A percentile compares a stretch with the other conserved stretches of the same genome.
These are phyloP conservation scores for Tetragonula clypearis DNA, from an alignment of 1,140 invertebrate genomes.

Conservation along the genomic window DNA sequence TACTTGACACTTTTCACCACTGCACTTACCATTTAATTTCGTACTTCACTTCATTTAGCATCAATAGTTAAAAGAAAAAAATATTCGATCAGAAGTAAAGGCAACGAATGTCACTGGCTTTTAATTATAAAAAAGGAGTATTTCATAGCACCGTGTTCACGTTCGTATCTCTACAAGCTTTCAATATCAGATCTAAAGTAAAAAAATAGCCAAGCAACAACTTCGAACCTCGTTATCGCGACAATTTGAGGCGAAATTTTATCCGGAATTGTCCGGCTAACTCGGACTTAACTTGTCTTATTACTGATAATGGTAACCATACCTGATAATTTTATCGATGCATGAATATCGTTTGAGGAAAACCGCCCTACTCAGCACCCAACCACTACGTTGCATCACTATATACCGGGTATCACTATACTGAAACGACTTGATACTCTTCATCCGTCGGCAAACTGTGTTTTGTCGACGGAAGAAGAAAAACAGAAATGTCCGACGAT, in stretches of 20 bases:
- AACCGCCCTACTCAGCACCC: slow-evolving; percentile 56
- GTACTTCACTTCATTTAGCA: neutral
- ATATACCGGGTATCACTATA: slow-evolving; percentile 55
- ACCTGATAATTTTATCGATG: slow-evolving; percentile 65
- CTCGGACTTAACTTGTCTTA: neutral
- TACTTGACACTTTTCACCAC: neutral
- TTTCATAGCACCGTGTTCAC: neutral
- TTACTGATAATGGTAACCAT: slow-evolving; percentile 25
- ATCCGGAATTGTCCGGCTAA: neutral
- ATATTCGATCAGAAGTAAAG: too few species aligned
- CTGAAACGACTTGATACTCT: slow-evolving; percentile 39
- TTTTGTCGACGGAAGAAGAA: slow-evolving; percentile 23
- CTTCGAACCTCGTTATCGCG: neutral
- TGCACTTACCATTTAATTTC: neutral
- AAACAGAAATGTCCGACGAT: slow-evolving; percentile 51
- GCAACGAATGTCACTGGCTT: too few species aligned
- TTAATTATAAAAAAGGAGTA: neutral
- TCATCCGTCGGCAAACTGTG: slow-evolving; percentile 28
- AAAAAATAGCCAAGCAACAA: neutral
- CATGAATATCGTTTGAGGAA: slow-evolving; percentile 58
- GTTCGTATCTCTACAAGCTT: neutral
- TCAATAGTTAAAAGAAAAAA: too few species aligned
- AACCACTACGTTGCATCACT: slow-evolving; percentile 70
- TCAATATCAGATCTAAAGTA: neutral
- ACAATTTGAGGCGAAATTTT: neutral